Percentiles rank a stretch among this genome's conserved stretches.
phyloP scores from a whole-genome alignment of 2,888 invertebrate genomes.

The Noctua janthina region DNA sequence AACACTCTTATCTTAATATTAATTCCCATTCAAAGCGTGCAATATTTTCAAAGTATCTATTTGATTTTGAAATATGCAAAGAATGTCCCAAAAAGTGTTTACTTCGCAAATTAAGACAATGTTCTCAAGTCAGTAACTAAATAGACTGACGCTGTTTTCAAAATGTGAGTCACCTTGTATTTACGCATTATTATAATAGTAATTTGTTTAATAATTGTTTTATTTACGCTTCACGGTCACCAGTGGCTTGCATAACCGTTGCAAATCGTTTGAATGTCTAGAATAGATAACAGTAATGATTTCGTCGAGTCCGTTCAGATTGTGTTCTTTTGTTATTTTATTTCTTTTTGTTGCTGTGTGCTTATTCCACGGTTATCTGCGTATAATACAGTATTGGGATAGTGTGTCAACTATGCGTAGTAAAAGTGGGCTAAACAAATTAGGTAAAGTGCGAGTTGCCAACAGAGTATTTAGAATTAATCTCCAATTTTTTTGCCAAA shows the following conservation, averaged over 20 bases:
- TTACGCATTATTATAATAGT: constrained; percentile 46
- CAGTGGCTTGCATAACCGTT: constrained; percentile 36
- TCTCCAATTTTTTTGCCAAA: neutral
- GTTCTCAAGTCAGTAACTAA: constrained; percentile 43
- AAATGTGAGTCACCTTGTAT: constrained; percentile 46
- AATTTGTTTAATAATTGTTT: constrained; percentile 57
- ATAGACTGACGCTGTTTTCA: constrained; percentile 8
- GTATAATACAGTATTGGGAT: neutral
- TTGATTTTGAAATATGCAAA: constrained; percentile 26
- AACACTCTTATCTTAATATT: neutral
- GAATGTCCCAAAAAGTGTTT: neutral
- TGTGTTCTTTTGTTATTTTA: constrained; percentile 26
- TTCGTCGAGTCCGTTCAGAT: constrained; percentile 2
- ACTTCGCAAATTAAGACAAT: constrained; percentile 23
- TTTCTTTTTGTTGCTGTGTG: constrained; percentile 12
- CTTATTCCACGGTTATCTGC: neutral
- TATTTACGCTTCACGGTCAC: constrained; percentile 58
- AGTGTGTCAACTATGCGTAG: neutral
- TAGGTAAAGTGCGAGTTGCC: neutral
- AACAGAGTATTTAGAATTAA: neutral
- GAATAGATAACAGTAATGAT: constrained; percentile 18
- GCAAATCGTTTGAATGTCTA: constrained; percentile 47
- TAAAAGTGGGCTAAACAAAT: constrained; percentile 7
- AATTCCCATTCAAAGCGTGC: constrained; percentile 13
- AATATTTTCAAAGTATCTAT: neutral